Evolutionary conservation across 2,113 vertebrate species (phyloP).

Genomic region (Daphoenositta chrysoptera): DNA sequence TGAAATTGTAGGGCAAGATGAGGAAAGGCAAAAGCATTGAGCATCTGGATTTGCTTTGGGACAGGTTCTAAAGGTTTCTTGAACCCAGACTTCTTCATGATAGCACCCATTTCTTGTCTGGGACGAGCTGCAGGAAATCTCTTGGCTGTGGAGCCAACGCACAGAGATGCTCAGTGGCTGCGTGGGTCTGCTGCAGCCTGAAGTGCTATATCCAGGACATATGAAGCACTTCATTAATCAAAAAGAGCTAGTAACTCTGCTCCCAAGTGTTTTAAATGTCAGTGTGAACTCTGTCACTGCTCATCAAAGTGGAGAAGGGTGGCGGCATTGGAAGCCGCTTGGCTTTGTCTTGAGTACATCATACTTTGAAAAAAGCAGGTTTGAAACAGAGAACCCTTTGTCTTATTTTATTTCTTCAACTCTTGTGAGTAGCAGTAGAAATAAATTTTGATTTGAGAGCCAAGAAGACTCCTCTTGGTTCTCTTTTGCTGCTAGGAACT

Average conservation of each 20-base stretch:
- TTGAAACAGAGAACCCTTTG: background rate
- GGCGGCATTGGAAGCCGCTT: rapidly evolving
- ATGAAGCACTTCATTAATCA: background rate
- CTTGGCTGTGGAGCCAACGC: rapidly evolving
- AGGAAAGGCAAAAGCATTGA: background rate
- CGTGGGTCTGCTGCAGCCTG: background rate
- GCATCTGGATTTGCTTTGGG: background rate
- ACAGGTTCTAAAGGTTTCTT: background rate
- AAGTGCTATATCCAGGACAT: background rate
- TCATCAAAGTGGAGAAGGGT: background rate
- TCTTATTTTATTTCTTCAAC: background rate
- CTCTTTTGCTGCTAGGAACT: background rate
- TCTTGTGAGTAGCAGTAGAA: background rate
- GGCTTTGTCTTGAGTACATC: background rate
- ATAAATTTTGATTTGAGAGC: background rate
- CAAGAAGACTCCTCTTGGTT: background rate
- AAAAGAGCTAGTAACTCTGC: background rate
- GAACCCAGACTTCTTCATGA: rapidly evolving
- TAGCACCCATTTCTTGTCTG: background rate
- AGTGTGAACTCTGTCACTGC: background rate
- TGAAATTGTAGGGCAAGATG: background rate
- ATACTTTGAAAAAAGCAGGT: background rate
- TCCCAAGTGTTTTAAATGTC: background rate
- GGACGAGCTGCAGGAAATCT: background rate
- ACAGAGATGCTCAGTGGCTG: background rate